phyloP scores from a whole-genome alignment of 2,797 vertebrate genomes.

The Epinephelus malabaricus region DNA sequence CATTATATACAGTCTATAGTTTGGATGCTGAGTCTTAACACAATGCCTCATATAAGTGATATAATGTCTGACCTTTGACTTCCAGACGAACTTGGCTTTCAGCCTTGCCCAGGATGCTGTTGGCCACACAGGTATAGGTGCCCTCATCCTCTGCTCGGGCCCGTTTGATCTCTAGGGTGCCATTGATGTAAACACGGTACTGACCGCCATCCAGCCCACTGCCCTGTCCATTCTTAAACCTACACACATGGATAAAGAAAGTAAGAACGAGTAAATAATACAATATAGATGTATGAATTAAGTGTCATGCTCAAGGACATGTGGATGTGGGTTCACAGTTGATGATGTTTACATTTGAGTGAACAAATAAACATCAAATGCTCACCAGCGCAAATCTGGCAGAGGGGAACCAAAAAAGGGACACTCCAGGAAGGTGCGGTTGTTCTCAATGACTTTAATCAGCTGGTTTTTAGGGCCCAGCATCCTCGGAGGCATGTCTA shows the following conservation, averaged over 20 bases:
- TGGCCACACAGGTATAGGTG: constrained; percentile 97
- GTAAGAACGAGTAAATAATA: neutral
- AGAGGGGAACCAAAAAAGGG: constrained; percentile 97
- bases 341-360: neutral
- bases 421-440: constrained; percentile 92
- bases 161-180: constrained; percentile 92
- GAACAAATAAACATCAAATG: neutral
- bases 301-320: neutral
- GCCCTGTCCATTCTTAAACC: constrained; percentile 99
- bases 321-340: neutral
- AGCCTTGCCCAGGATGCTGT: constrained; percentile 92
- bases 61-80: constrained; percentile 93
- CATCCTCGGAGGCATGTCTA: constrained; percentile 93
- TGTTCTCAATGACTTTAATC: constrained; percentile 94
- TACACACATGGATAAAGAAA: constrained; percentile 61
- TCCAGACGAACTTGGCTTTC: constrained; percentile 95
- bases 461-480: constrained; percentile 92
- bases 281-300: too few relatives aligned
- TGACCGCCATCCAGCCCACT: constrained; percentile 95
- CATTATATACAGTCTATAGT: neutral
- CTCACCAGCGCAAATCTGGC: constrained; percentile 94
- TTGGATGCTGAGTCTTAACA: neutral
- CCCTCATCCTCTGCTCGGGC: constrained; percentile 93
- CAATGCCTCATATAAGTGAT: neutral
- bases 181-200: constrained; percentile 92